Percentiles rank a stretch among this genome's conserved stretches.
Evolutionary conservation across 2,797 vertebrate species (phyloP).

Genomic region (Hapalemur alaotrensis): DNA sequence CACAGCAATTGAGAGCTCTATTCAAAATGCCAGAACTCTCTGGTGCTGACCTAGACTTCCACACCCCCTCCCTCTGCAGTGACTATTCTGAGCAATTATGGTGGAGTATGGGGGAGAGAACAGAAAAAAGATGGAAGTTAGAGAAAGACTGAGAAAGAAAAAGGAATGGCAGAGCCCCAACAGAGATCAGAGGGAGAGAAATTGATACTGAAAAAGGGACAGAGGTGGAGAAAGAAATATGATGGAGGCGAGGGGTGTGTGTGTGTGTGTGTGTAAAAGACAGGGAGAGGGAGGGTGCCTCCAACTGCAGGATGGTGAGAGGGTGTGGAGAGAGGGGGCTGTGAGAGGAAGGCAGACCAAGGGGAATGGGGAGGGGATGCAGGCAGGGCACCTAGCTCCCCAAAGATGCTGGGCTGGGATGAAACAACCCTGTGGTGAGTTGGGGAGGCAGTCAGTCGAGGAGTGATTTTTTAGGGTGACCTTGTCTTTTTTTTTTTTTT

Average conservation of each 20-base stretch:
- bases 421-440: not conserved
- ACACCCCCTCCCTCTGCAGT: not conserved
- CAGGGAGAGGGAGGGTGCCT: not conserved
- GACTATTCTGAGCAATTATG: not conserved
- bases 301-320: not conserved
- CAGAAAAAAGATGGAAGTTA: slow-evolving; percentile 23
- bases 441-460: not conserved
- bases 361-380: not conserved
- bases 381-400: not conserved
- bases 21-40: not conserved
- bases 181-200: not conserved
- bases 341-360: not conserved
- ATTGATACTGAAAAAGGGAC: slow-evolving; percentile 41
- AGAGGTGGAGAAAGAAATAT: slow-evolving; percentile 48
- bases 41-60: not conserved
- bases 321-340: slow-evolving; percentile 23
- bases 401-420: not conserved
- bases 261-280: not conserved
- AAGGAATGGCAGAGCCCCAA: slow-evolving; percentile 53
- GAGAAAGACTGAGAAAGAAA: slow-evolving; percentile 75
- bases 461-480: not conserved
- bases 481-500: not conserved
- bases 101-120: not conserved
- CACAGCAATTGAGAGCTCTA: not conserved
- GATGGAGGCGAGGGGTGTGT: not conserved